Base-by-base conservation (phyloP, 2,797 vertebrate species). In the Lycodopsis pacificus region DNA sequence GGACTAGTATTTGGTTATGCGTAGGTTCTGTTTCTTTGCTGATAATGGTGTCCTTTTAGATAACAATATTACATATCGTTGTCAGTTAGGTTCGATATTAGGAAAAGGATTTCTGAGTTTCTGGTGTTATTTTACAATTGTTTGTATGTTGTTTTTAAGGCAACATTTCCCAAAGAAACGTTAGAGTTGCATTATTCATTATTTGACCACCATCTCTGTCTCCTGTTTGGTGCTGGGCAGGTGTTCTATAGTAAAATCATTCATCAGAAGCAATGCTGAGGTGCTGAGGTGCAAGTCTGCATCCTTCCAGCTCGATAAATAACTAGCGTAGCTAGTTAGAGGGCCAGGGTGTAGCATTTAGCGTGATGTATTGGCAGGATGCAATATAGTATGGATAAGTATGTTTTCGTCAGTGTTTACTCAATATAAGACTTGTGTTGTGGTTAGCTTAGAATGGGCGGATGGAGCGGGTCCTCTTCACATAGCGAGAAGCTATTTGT, bases 21-120 rank as follows among this genome's bases (percentile, higher is more conserved):
- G 32, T 7, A n/a, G 20, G 42, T 44, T 71, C 1, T 34, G 10
- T 69, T 51, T 72, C 53, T 61, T 74, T 68, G 42, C 65, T 53
- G 27, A 75, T 73, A 70, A 71, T 32, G 10, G 2, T 11, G 19
- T 59, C 3, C 15, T 57, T 63, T 25, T 32, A 44, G n/a, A 61
- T 51, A 66, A 44, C 34, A 56, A 42, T 40, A 25, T 27, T 4
- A 53, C 13, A 20, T 25, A 12, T 46, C 11, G 20, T 46, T 67
- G 11, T 48, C 22, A 64, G 5, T 46, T 57, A 25, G 7, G 6
- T 54, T 46, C 15, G 2, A 61, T 13, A 49, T 30, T 3, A 56
- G 58, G 4, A 44, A 38, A 46, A 20, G 48, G 19, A 49, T 71
- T 15, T 40, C 19, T 20, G 27, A 15, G 42, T 32, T 20, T 32